Conservation (phyloP, 2,113 vertebrate species). For the Sceloporus tristichus region DNA sequence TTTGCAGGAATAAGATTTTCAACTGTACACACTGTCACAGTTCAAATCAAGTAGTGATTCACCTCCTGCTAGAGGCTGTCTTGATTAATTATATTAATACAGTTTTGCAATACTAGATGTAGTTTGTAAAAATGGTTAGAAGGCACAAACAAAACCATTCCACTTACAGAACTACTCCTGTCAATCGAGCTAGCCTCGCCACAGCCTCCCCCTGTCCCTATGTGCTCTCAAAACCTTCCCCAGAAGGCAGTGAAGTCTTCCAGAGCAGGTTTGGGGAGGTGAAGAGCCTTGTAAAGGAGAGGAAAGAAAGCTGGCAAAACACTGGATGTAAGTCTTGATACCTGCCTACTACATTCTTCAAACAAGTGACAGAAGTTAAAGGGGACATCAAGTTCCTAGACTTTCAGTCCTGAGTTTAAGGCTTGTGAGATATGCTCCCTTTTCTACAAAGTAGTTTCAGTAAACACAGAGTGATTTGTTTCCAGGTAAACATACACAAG, state of each 20-base stretch:
- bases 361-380: not conserved
- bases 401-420: not conserved
- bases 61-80: not conserved
- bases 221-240: not conserved
- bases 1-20: not conserved
- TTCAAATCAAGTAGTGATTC: not conserved
- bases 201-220: not conserved
- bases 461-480: not conserved
- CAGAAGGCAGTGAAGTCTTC: not conserved
- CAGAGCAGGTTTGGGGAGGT: not conserved
- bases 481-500: not conserved
- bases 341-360: not conserved
- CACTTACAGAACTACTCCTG: too few relatives aligned
- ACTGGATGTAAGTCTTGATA: not conserved
- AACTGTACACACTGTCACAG: not conserved
- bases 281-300: not conserved
- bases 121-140: too few relatives aligned
- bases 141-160: too few relatives aligned
- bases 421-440: not conserved
- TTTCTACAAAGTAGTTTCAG: not conserved
- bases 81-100: not conserved
- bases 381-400: not conserved
- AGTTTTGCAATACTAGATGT: not conserved
- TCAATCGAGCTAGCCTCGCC: too few relatives aligned
- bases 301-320: not conserved